phyloP scores from a whole-genome alignment of 2,113 vertebrate species.

The Aix galericulata region DNA sequence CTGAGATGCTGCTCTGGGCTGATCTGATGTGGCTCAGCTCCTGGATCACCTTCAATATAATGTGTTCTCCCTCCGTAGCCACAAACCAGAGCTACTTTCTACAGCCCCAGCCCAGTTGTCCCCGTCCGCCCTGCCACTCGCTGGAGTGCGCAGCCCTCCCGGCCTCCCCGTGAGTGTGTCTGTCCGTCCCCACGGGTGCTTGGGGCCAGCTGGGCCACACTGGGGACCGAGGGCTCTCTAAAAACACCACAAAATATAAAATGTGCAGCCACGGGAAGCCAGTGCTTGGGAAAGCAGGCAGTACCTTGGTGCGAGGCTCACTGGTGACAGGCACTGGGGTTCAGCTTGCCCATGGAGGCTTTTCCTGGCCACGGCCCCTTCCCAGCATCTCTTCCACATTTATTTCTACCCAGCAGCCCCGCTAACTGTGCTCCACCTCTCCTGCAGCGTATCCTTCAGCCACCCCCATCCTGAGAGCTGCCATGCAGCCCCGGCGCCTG shows the following conservation, averaged over 20 bases:
- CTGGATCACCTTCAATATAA: not conserved
- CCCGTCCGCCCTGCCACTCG: slow-evolving; percentile 81
- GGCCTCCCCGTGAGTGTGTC: slow-evolving; percentile 81
- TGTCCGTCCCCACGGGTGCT: not conserved
- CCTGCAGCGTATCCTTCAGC: slow-evolving; percentile 64
- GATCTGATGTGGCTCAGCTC: not conserved
- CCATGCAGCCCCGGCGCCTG: slow-evolving; percentile 67
- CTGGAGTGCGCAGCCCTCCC: slow-evolving; percentile 83
- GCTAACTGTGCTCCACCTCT: not conserved
- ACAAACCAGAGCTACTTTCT: slow-evolving; percentile 81
- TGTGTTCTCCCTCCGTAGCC: slow-evolving; percentile 70
- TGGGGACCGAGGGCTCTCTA: not conserved
- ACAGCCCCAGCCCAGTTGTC: slow-evolving; percentile 79
- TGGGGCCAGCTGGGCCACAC: rapidly evolving
- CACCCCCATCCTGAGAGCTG: slow-evolving; percentile 70
- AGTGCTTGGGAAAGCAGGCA: rapidly evolving
- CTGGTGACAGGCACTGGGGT: rapidly evolving
- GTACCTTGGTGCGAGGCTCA: not conserved
- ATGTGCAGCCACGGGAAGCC: rapidly evolving
- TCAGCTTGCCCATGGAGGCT: not conserved
- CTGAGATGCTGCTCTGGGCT: not conserved
- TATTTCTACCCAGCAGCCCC: not conserved
- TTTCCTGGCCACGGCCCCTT: not conserved
- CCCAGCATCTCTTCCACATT: rapidly evolving
- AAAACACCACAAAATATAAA: not conserved